Evolutionary conservation across 2,113 vertebrate genomes (phyloP).

Genomic region (Lasiurus cinereus): DNA sequence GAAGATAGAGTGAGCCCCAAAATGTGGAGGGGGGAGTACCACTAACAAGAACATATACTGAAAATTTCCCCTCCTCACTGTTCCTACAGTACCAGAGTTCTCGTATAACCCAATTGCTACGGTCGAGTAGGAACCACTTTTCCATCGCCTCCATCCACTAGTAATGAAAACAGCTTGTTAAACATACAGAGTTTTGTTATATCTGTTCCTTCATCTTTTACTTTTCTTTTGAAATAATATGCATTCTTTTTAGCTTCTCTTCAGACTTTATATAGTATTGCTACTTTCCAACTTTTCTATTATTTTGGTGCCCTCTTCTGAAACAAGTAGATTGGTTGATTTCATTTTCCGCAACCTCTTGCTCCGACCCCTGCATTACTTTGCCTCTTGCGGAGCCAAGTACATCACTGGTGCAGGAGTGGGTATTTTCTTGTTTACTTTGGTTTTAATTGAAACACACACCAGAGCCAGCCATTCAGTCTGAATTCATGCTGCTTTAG

Average conservation of each 20-base stretch:
- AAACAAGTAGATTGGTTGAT: neutral
- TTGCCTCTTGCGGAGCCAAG: neutral
- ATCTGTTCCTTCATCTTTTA: neutral
- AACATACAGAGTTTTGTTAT: neutral
- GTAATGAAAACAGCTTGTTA: neutral
- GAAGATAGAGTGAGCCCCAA: neutral
- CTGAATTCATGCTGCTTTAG: neutral
- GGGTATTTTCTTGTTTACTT: constrained; percentile 37
- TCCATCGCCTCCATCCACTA: neutral
- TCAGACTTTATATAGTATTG: neutral
- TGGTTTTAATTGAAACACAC: constrained; percentile 12
- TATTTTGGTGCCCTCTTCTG: neutral
- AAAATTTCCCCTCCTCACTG: neutral
- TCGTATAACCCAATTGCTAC: neutral
- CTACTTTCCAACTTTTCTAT: neutral
- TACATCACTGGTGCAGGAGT: neutral
- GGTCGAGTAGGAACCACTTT: neutral
- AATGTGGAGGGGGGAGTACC: neutral
- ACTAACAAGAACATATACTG: neutral
- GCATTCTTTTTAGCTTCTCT: neutral
- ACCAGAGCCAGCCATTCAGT: neutral
- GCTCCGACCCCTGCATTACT: neutral
- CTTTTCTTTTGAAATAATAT: neutral
- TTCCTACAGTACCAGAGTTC: neutral
- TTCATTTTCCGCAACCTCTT: neutral